Conservation (phyloP, 2,797 vertebrate species). For the Pelobates cultripes region DNA sequence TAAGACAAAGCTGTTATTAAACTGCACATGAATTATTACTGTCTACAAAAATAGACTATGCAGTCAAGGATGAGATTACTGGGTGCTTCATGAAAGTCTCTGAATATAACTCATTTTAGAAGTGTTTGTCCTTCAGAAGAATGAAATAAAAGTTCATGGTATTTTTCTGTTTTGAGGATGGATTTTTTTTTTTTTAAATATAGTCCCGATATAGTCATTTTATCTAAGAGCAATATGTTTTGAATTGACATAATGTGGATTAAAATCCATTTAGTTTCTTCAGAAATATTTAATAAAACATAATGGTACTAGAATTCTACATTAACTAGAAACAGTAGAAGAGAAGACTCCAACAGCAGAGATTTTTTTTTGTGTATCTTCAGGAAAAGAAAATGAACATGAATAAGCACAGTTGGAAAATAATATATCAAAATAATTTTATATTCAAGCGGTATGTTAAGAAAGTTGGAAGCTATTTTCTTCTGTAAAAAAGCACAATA, state of each 20-base stretch:
- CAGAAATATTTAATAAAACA: too few species aligned
- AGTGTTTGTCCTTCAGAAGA: slow-evolving; percentile 46
- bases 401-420: too few species aligned
- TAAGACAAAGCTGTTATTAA: slow-evolving; percentile 48
- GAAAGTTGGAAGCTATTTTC: too few species aligned
- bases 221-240: neutral
- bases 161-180: slow-evolving; percentile 29
- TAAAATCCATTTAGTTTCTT: too few species aligned
- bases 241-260: slow-evolving; percentile 19
- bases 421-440: too few species aligned
- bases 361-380: too few species aligned
- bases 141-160: slow-evolving; percentile 38
- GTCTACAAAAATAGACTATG: slow-evolving; percentile 44
- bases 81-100: slow-evolving; percentile 32
- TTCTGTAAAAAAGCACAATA: too few species aligned
- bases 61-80: slow-evolving; percentile 48
- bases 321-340: too few species aligned
- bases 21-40: slow-evolving; percentile 41
- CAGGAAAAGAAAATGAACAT: too few species aligned
- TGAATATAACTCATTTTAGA: slow-evolving; percentile 38
- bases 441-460: too few species aligned
- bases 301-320: too few species aligned
- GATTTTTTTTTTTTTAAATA: slow-evolving; percentile 1
- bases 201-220: slow-evolving; percentile 21
- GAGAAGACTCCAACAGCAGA: too few species aligned